phyloP scores from a whole-genome alignment of 2,113 vertebrate species.

The Microcebus ravelobensis region DNA sequence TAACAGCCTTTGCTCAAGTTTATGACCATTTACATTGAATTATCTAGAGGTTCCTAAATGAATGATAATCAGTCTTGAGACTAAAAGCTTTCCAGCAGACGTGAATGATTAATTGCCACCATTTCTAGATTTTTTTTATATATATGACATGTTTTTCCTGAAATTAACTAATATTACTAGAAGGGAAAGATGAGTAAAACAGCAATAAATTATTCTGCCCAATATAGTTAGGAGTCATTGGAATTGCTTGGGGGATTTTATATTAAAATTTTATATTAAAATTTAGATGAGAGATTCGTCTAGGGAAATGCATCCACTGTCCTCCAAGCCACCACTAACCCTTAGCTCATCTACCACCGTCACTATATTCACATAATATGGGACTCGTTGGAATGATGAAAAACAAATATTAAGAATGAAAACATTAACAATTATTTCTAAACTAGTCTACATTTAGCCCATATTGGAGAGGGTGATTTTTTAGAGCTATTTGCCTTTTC shows the following conservation, averaged over 20 bases:
- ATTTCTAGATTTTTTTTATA: conserved; percentile 79
- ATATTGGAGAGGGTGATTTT: not conserved
- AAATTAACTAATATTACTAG: conserved; percentile 68
- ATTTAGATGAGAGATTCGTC: not conserved
- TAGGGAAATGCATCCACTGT: not conserved
- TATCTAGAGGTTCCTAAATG: conserved; percentile 75
- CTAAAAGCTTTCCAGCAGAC: conserved; percentile 84
- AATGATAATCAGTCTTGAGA: conserved; percentile 78
- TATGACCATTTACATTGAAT: conserved; percentile 2
- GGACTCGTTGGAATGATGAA: not conserved
- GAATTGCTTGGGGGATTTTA: not conserved
- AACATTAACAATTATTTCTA: not conserved
- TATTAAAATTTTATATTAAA: conserved; percentile 24
- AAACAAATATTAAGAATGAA: not conserved
- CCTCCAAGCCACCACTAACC: not conserved
- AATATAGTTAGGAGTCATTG: not conserved
- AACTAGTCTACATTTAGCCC: not conserved
- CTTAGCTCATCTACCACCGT: not conserved
- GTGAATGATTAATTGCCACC: conserved; percentile 83
- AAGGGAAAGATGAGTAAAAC: conserved; percentile 39
- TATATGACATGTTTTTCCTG: conserved; percentile 75
- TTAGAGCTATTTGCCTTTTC: not conserved
- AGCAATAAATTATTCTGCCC: not conserved
- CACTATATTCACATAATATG: not conserved
- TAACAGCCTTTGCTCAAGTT: not conserved